Evolutionary conservation across 2,888 invertebrate species (phyloP).

Genomic region (Drosophila eohydei): DNA sequence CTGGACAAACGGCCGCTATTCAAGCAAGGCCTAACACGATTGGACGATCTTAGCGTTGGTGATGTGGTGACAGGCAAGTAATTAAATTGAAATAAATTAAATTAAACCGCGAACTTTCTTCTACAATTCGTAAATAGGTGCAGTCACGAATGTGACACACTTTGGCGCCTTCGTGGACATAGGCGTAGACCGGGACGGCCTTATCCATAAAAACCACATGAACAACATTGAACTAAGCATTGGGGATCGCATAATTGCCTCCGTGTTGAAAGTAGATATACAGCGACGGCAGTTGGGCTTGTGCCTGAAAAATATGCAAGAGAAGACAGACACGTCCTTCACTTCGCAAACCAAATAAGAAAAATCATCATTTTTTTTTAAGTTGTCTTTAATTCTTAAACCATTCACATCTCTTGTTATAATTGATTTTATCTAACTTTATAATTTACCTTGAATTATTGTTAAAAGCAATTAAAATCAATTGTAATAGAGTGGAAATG

Average conservation of each 20-base stretch:
- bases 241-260: constrained; percentile 89
- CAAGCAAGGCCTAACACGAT: constrained; percentile 89
- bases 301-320: constrained; percentile 84
- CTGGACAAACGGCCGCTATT: constrained; percentile 90
- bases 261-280: constrained; percentile 87
- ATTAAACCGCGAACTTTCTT: not conserved
- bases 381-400: not conserved
- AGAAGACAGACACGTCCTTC: constrained; percentile 79
- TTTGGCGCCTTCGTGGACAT: constrained; percentile 97
- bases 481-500: too few relatives aligned
- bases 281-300: constrained; percentile 87
- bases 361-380: constrained; percentile 5
- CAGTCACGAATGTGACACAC: constrained; percentile 93
- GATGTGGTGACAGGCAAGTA: constrained; percentile 87
- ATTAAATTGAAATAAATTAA: not conserved
- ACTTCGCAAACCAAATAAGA: constrained; percentile 65
- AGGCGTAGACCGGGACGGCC: constrained; percentile 90
- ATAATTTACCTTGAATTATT: too few relatives aligned
- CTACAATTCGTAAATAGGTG: constrained; percentile 85
- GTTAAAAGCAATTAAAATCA: too few relatives aligned
- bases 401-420: not conserved
- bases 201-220: constrained; percentile 89
- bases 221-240: constrained; percentile 87
- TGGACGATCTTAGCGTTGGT: constrained; percentile 88
- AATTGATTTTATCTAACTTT: too few relatives aligned